Evolutionary conservation across 1,140 invertebrate species (phyloP).

Genomic region (Drosophila baimaii): DNA sequence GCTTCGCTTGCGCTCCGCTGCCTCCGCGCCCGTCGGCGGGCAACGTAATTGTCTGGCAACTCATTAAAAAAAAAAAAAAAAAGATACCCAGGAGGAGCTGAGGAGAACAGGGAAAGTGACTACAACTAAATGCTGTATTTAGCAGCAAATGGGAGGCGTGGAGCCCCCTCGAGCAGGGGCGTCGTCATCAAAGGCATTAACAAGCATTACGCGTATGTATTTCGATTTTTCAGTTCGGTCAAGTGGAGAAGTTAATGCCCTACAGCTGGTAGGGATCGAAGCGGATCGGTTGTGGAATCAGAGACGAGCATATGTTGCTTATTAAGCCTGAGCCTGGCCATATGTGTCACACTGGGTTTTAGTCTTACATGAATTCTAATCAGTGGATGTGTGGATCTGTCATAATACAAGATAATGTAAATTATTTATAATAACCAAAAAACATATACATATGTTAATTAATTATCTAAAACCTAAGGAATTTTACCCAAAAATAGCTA

Average conservation of each 20-base stretch:
- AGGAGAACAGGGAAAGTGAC: slow-evolving; percentile 3
- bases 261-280: slow-evolving; percentile 16
- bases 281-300: slow-evolving; percentile 4
- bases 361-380: not conserved
- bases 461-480: too few species aligned
- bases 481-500: too few species aligned
- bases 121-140: slow-evolving; percentile 50
- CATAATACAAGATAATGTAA: too few species aligned
- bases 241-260: not conserved
- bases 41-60: slow-evolving; percentile 76
- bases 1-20: slow-evolving; percentile 45
- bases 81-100: not conserved
- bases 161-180: not conserved
- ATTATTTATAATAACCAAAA: too few species aligned
- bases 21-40: slow-evolving; percentile 21
- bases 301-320: slow-evolving; percentile 17
- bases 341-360: not conserved
- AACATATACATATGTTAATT: too few species aligned
- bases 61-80: slow-evolving; percentile 60
- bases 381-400: too few species aligned
- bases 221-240: slow-evolving; percentile 24
- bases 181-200: slow-evolving; percentile 10
- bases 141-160: slow-evolving; percentile 16
- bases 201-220: slow-evolving; percentile 40
- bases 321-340: not conserved